phyloP scores from a whole-genome alignment of 2,113 vertebrate species.

The Neoarius graeffei region DNA sequence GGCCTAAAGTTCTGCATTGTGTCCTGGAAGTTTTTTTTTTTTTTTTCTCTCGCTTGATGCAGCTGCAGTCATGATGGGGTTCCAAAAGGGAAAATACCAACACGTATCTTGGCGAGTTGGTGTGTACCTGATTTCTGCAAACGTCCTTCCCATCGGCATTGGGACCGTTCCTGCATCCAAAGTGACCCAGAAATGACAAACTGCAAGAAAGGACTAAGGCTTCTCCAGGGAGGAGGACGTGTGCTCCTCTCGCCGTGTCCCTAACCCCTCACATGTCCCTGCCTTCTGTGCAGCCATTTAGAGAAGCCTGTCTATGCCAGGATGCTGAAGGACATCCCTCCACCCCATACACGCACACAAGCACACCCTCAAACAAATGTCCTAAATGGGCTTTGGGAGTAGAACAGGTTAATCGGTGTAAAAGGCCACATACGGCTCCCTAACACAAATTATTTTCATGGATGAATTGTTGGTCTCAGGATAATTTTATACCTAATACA shows the following conservation, averaged over 20 bases:
- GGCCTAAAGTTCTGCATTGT: background rate
- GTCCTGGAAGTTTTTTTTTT: too few relatives aligned
- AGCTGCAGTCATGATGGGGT: background rate
- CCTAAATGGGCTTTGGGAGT: slow-evolving; percentile 31
- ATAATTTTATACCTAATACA: background rate
- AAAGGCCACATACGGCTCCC: background rate
- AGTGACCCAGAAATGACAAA: slow-evolving; percentile 58
- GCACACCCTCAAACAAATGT: too few relatives aligned
- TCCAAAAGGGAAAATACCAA: background rate
- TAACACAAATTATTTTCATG: background rate
- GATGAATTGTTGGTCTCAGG: too few relatives aligned
- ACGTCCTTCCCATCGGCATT: slow-evolving; percentile 50
- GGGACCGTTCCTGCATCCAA: slow-evolving; percentile 39
- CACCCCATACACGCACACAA: too few relatives aligned
- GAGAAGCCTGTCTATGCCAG: slow-evolving; percentile 34
- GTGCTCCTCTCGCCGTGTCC: slow-evolving; percentile 37
- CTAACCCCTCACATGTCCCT: slow-evolving; percentile 43
- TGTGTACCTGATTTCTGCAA: slow-evolving; percentile 37
- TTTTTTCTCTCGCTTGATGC: background rate
- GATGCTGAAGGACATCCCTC: slow-evolving; percentile 39
- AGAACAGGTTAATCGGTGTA: slow-evolving; percentile 4
- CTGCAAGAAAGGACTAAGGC: slow-evolving; percentile 40
- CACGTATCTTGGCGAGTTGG: slow-evolving; percentile 7
- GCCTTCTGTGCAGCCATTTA: slow-evolving; percentile 49
- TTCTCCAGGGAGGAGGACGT: slow-evolving; percentile 44